Percentiles rank a stretch among this genome's conserved stretches.
These are phyloP conservation scores for Grammomys surdaster DNA, from an alignment of 2,113 vertebrate species.

Conservation along the genomic window DNA sequence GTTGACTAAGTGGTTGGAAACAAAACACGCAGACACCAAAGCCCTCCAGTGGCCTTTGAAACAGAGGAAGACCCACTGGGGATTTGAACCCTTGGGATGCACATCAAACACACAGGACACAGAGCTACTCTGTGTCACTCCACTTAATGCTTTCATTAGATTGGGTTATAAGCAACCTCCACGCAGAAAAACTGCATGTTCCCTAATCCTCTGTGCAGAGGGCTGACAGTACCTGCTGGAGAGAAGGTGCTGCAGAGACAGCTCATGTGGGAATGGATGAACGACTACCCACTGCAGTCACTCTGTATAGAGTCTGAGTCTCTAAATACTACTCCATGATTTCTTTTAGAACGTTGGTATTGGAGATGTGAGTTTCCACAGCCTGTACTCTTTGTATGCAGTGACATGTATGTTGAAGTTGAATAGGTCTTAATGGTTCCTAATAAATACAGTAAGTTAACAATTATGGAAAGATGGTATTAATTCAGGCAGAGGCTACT, in stretches of 20 bases:
- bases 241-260: neutral
- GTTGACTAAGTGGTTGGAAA: neutral
- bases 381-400: neutral
- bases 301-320: neutral
- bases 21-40: neutral
- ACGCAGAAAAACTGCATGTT: neutral
- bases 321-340: neutral
- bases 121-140: neutral
- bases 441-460: neutral
- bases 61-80: neutral
- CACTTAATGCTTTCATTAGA: neutral
- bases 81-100: neutral
- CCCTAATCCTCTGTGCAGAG: neutral
- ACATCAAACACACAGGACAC: neutral
- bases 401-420: neutral
- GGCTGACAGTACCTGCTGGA: neutral
- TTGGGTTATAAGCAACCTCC: neutral
- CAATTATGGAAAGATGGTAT: neutral
- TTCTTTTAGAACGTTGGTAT: neutral
- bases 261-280: neutral
- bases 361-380: neutral
- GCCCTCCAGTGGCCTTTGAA: neutral
- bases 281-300: neutral
- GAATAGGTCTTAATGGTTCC: neutral
- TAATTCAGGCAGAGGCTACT: neutral